Evolutionary conservation across 2,113 vertebrate species (phyloP), one percentile per base, ranked within the genome.

Genomic region (Lucifuga dentata): DNA sequence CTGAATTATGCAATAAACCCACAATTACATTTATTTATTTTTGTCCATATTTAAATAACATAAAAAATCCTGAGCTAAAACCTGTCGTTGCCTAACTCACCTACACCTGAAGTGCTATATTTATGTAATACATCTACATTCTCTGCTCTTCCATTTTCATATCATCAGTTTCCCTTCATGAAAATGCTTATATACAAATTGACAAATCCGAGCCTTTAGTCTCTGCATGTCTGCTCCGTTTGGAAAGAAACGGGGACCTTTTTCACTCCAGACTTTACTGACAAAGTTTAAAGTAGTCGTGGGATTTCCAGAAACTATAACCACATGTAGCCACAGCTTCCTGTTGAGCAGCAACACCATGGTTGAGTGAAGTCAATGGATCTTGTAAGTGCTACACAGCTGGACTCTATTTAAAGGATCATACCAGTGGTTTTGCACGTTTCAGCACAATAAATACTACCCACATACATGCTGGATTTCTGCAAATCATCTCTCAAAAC

Each of bases 91-190:
- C n/a, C n/a, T n/a, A n/a, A n/a, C n/a, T n/a, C n/a, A n/a, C n/a
- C n/a, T n/a, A 21, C 10, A 40, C 16, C 40, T 35, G 15, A 68
- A 45, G 64, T 53, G 73, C 66, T 46, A 41, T 39, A 23, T 39
- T 12, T 5, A 57, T 44, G 58, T 11, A 60, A n/a, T n/a, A 2
- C 24, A 13, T 56, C 49, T 67, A 61, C 20, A 33, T 20, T 26
- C 23, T 40, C 40, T n/a, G n/a, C n/a, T n/a, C n/a, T n/a, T n/a
- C n/a, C n/a, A n/a, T n/a, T n/a, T n/a, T n/a, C 16, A 50, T 10
- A 5, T 35, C 0, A 21, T 20, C 8, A 5, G 7, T 16, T 20
- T 38, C 36, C 32, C 24, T 68, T 53, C 39, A 13, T 38, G 11
- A 36, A 21, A 61, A 48, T 55, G 21, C 11, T 50, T 11, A 20